Evolutionary conservation across 2,888 invertebrate species (phyloP).

Genomic region (Deilephila porcellus): DNA sequence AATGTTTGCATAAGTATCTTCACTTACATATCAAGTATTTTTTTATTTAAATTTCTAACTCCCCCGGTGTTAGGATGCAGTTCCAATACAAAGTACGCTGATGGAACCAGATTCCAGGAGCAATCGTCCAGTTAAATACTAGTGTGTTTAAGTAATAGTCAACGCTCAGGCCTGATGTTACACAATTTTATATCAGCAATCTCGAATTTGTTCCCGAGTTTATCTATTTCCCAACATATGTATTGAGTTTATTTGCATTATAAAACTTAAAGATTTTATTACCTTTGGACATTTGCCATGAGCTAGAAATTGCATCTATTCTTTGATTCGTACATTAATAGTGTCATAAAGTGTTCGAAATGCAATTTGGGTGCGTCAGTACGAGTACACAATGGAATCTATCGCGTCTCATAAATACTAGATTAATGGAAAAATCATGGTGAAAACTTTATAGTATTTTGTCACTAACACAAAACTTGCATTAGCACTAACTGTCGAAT

Average conservation of each 20-base stretch:
- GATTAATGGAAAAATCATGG: background rate
- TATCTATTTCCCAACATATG: background rate
- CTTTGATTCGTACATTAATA: background rate
- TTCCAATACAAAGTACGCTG: no score
- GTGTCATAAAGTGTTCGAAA: background rate
- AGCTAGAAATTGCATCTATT: slow-evolving; percentile 3
- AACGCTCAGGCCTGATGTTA: no score
- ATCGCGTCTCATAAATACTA: background rate
- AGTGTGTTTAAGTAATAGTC: no score
- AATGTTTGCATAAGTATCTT: no score
- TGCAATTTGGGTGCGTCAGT: background rate
- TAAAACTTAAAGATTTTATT: slow-evolving; percentile 1
- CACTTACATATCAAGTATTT: no score
- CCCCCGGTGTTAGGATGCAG: no score
- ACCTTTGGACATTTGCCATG: background rate
- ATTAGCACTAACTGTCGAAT: slow-evolving; percentile 18
- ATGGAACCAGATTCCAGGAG: no score
- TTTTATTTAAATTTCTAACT: no score
- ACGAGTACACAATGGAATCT: background rate
- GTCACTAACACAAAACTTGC: slow-evolving; percentile 19
- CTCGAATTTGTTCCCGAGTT: background rate
- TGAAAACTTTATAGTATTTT: background rate
- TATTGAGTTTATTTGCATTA: background rate
- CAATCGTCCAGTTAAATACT: no score
- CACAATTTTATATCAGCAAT: background rate